These are phyloP conservation scores for Paraplagusia blochii DNA, from an alignment of 2,113 vertebrate species.

Conservation along the genomic window DNA sequence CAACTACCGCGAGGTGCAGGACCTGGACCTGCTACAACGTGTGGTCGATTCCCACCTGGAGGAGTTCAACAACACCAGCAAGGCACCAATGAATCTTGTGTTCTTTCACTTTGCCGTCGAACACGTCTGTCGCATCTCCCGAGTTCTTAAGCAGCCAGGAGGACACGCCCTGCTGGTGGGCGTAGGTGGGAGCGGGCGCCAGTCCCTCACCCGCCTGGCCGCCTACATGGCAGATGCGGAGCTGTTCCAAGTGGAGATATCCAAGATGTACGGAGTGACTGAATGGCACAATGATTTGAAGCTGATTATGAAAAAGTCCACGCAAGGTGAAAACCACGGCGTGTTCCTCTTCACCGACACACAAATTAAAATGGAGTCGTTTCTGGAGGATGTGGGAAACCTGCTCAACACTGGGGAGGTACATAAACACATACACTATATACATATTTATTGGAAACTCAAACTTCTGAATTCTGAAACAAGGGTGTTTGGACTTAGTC, in stretches of 20 bases:
- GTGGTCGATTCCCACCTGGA: constrained; percentile 84
- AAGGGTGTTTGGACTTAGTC: too few species aligned
- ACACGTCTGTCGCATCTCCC: constrained; percentile 87
- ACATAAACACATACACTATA: constrained; percentile 9
- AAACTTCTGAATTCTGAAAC: too few species aligned
- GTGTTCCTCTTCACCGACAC: constrained; percentile 90
- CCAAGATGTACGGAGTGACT: constrained; percentile 80
- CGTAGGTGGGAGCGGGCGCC: constrained; percentile 87
- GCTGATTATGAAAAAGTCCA: constrained; percentile 80
- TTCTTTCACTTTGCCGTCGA: constrained; percentile 90
- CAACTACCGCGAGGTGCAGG: constrained; percentile 80
- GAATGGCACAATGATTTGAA: constrained; percentile 91
- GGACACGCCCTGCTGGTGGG: constrained; percentile 89
- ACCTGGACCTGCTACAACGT: constrained; percentile 75
- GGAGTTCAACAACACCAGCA: constrained; percentile 86
- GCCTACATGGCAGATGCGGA: constrained; percentile 86
- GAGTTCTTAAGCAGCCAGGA: constrained; percentile 87
- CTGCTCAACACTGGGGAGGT: constrained; percentile 89
- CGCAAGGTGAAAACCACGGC: constrained; percentile 80
- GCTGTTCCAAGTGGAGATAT: constrained; percentile 87
- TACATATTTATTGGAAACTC: too few species aligned
- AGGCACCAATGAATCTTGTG: constrained; percentile 88
- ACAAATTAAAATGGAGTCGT: constrained; percentile 89
- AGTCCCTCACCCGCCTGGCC: constrained; percentile 87
- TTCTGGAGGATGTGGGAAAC: constrained; percentile 89